These are phyloP conservation scores for Drosophila pseudoobscura DNA, from an alignment of 1,140 invertebrate genomes.

Conservation along the genomic window DNA sequence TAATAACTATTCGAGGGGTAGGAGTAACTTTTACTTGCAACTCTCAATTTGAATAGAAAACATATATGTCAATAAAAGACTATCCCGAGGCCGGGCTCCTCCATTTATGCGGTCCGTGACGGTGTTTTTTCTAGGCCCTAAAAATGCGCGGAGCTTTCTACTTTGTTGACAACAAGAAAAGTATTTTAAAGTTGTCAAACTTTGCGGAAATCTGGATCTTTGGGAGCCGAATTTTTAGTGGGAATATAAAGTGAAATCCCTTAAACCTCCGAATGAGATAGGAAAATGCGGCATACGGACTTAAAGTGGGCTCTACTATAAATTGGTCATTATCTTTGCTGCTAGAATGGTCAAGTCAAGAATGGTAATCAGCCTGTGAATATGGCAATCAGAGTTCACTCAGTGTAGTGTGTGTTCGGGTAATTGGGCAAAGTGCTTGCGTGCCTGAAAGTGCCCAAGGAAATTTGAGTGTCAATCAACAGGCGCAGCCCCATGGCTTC, in stretches of 20 bases:
- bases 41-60: too few species aligned
- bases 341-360: conserved; percentile 43
- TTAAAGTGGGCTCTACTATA: conserved; percentile 53
- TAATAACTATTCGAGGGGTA: too few species aligned
- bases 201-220: too few species aligned
- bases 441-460: conserved; percentile 64
- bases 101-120: too few species aligned
- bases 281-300: conserved; percentile 22
- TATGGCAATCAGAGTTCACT: conserved; percentile 57
- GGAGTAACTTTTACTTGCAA: too few species aligned
- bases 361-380: conserved; percentile 76
- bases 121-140: too few species aligned
- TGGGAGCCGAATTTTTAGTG: too few species aligned
- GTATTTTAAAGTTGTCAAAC: too few species aligned
- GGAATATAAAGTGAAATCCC: background rate
- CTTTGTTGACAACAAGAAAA: too few species aligned
- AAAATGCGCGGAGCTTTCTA: too few species aligned
- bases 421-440: conserved; percentile 71
- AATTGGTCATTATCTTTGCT: conserved; percentile 59
- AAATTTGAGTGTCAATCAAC: conserved; percentile 77
- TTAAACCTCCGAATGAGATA: conserved; percentile 22
- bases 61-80: too few species aligned
- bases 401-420: conserved; percentile 19
- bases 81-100: too few species aligned
- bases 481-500: conserved; percentile 59